phyloP scores from a whole-genome alignment of 2,797 vertebrate species.

The Notamacropus eugenii region DNA sequence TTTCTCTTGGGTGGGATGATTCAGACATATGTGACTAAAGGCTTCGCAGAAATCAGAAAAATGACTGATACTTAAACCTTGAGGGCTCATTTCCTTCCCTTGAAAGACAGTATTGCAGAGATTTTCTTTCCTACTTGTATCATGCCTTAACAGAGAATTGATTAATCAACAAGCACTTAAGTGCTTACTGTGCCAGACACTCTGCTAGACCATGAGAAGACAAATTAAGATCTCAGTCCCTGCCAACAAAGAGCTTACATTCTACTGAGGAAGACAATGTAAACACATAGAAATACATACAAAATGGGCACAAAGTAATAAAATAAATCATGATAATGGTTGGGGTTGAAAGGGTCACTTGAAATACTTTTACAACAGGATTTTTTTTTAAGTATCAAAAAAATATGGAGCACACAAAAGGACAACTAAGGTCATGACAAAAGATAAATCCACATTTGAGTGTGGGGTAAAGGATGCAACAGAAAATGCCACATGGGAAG shows the following conservation, averaged over 20 bases:
- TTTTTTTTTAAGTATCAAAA: neutral
- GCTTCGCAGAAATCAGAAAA: neutral
- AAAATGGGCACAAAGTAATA: too few species aligned
- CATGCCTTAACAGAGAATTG: neutral
- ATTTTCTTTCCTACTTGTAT: conserved; percentile 5
- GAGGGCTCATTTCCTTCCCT: neutral
- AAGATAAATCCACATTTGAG: neutral
- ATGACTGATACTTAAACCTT: conserved; percentile 12
- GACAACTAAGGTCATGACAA: neutral
- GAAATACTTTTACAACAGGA: neutral
- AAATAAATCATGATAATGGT: too few species aligned
- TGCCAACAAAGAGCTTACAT: too few species aligned
- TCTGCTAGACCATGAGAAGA: too few species aligned
- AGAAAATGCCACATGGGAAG: neutral
- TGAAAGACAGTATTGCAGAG: neutral
- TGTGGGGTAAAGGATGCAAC: neutral
- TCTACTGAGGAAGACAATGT: too few species aligned
- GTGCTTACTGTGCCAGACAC: too few species aligned
- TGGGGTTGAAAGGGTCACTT: neutral
- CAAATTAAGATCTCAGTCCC: too few species aligned
- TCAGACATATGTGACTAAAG: neutral
- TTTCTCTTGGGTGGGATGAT: conserved; percentile 13
- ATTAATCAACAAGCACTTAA: conserved; percentile 4
- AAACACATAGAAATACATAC: too few species aligned
- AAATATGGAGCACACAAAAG: neutral